Evolutionary conservation across 1,140 invertebrate genomes (phyloP), one percentile per base, ranked within the genome.

Genomic region (Trichoplusia ni): DNA sequence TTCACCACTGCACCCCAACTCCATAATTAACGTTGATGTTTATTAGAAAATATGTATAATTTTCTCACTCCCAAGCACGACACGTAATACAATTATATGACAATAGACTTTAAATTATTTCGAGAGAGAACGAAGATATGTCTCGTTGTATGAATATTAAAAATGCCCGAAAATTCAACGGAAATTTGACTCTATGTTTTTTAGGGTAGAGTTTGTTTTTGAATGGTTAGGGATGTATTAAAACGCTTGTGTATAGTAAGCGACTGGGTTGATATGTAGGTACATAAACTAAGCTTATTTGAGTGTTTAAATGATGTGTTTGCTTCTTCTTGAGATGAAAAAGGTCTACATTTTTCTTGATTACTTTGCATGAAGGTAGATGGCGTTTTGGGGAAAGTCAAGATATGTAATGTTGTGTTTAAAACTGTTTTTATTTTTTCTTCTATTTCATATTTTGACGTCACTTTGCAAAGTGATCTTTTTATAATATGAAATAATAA

Each of bases 21-120:
- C n/a, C 13, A 40, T 40, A 42, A 65, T 54, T 65, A 59, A 58
- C 11, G 3, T n/a, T 53, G 56, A 75, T 79, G 73, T 79, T 72
- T 74, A 74, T 73, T 67, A 71, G 64, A 47, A 67, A 73, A 75
- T 73, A 71, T n/a, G n/a, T n/a, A n/a, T 73, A 69, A 76, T 76
- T 76, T 53, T 67, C 29, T 69, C 47, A 66, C 64, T 62, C 38
- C 29, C 29, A 77, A 75, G 69, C 71, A n/a, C 51, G 56, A 40
- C 71, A 80, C 75, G 73, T 75, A 80, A 77, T 71, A 69, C 64
- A 77, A 80, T 80, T 80, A 77, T 75, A 72, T 67, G 65, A 80
- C 75, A 80, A 75, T 72, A 71, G 69, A 77, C 72, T 77, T 69
- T 65, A 76, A 80, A 74, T 80, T 73, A 73, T 71, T 69, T 65